These are phyloP conservation scores for Mastigias papua DNA, from an alignment of 30 jellyfish, hydroid and myxozoan genomes.

Conservation along the genomic window DNA sequence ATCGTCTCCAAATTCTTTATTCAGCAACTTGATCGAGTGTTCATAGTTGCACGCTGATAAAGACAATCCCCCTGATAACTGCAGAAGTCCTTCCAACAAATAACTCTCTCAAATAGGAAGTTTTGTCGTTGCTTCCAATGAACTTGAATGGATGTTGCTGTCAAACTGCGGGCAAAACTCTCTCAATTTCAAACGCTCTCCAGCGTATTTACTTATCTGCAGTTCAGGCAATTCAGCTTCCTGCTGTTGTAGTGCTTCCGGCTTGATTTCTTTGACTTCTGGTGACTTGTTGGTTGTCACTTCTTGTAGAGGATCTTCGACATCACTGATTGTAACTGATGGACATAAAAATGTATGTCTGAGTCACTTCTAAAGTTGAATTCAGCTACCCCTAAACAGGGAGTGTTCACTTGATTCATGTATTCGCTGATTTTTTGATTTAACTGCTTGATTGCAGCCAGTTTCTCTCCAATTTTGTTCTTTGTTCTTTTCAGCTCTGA, in stretches of 20 bases:
- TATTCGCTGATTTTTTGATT: constrained; percentile 31
- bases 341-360: constrained; percentile 19
- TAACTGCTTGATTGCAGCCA: constrained; percentile 36
- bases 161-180: constrained; percentile 44
- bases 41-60: constrained; percentile 24
- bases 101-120: constrained; percentile 35
- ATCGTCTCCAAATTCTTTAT: constrained; percentile 21
- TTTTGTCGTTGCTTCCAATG: constrained; percentile 28
- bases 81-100: constrained; percentile 30
- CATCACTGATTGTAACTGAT: constrained; percentile 17
- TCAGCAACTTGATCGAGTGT: neutral
- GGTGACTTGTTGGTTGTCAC: neutral
- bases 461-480: constrained; percentile 57
- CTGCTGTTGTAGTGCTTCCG: neutral
- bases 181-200: constrained; percentile 44
- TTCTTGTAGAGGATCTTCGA: constrained; percentile 5
- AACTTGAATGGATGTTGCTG: constrained; percentile 33
- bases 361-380: constrained; percentile 43
- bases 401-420: constrained; percentile 45
- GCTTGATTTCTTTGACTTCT: neutral
- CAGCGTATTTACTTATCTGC: constrained; percentile 34
- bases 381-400: constrained; percentile 58
- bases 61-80: constrained; percentile 35
- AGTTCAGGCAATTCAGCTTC: constrained; percentile 25
- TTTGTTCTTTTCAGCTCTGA: constrained; percentile 40